Evolutionary conservation across 2,888 invertebrate species (phyloP), one percentile per base, ranked within the genome.

Genomic region (Lasioglossum marginatum): DNA sequence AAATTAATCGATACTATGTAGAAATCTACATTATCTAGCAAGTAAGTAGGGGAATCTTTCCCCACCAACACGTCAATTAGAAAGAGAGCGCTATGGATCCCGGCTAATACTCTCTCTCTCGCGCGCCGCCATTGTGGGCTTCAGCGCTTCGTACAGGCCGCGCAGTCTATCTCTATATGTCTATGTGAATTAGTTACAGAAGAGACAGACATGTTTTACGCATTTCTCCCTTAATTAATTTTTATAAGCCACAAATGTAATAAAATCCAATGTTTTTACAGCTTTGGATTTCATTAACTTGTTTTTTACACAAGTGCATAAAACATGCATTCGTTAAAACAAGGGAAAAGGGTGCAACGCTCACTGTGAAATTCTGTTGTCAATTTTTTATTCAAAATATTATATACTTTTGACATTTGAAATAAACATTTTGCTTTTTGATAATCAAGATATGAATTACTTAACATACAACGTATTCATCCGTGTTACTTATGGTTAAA

Each of bases 301-400:
- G 23, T 10, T 23, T 52, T 23, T 8, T 8, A 52, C 19, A 8
- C 10, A 10, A 52, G 3, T 52, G 8, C 23, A 52, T 23, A 1
- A 52, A 52, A 23, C 10, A 57, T 57, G 10, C n/a, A n/a, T 52
- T 52, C 23, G 2, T 52, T 70, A 40, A 23, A 68, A 68, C 23
- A 37, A 70, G n/a, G 12, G 8, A 19, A 40, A 1, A n/a, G 2
- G n/a, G 0, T 14, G 5, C 40, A 10, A 14, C 23, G 23, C 12
- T 12, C 14, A 40, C 40, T 70, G 12, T 37, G 37, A 23, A 75
- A 43, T 23, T 87, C 40, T 81, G 66, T 75, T 76, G 48, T 74
- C 85, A 81, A 45, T 88, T 91, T 91, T 91, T 91, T 91, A 91
- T 91, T 90, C 86, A 91, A 91, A 91, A 91, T 91, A 91, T 91